phyloP scores from a whole-genome alignment of 1,140 invertebrate species.

The Camponotus vicinus region DNA sequence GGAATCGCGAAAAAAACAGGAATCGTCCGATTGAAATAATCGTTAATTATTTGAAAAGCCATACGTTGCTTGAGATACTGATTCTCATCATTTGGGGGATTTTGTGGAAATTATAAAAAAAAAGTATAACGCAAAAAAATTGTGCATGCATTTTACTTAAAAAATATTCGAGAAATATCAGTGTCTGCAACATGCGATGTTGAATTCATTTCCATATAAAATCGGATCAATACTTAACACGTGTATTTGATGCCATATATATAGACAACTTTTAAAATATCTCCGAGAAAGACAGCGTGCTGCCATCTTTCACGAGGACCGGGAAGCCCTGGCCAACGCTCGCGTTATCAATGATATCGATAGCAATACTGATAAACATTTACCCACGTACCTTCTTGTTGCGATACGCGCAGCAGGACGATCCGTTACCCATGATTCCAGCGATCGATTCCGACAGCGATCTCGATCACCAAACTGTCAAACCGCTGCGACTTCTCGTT shows the following conservation, averaged over 20 bases:
- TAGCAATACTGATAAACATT: not conserved
- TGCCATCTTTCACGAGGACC: slow-evolving; percentile 59
- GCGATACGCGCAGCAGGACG: slow-evolving; percentile 66
- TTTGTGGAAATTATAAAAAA: not conserved
- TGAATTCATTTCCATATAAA: not conserved
- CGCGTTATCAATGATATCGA: slow-evolving; percentile 47
- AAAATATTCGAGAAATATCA: too few relatives aligned
- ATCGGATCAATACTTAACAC: not conserved
- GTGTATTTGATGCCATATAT: not conserved
- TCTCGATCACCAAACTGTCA: not conserved
- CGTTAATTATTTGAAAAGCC: not conserved
- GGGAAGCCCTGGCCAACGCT: not conserved
- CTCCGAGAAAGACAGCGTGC: slow-evolving; percentile 42
- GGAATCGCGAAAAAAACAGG: not conserved
- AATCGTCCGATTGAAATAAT: not conserved
- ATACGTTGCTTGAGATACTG: too few relatives aligned
- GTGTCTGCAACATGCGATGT: too few relatives aligned
- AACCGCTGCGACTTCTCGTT: not conserved
- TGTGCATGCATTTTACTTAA: not conserved
- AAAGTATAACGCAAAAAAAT: not conserved
- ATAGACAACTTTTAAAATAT: not conserved
- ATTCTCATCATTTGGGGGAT: not conserved
- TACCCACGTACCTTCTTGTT: slow-evolving; percentile 60
- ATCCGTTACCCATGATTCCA: slow-evolving; percentile 67
- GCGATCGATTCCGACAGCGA: not conserved